Evolutionary conservation across 2,888 invertebrate genomes (phyloP).

Genomic region (Philopedon plagiatum): DNA sequence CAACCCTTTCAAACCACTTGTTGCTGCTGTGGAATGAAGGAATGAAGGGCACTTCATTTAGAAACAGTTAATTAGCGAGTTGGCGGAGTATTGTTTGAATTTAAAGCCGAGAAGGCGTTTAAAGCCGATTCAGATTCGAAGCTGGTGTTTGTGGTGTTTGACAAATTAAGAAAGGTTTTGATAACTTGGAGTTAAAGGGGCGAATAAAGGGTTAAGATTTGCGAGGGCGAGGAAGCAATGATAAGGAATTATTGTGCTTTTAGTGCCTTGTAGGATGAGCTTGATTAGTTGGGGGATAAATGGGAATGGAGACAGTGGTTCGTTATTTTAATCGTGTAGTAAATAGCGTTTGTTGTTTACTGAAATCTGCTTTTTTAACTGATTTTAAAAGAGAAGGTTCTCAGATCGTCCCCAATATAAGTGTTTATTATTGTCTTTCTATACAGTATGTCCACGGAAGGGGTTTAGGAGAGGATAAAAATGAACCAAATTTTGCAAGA

Average conservation of each 20-base stretch:
- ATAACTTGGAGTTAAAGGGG: constrained; percentile 9
- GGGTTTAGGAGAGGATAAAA: too few relatives aligned
- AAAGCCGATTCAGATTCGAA: constrained; percentile 25
- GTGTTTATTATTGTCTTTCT: too few relatives aligned
- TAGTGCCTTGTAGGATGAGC: constrained; percentile 22
- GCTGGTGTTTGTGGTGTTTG: constrained; percentile 33
- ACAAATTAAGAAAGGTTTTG: constrained; percentile 33
- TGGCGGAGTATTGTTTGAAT: constrained; percentile 33
- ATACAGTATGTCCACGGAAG: too few relatives aligned
- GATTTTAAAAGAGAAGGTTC: background rate
- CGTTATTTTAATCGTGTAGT: too few relatives aligned
- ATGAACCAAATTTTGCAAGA: too few relatives aligned
- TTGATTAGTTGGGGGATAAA: too few relatives aligned
- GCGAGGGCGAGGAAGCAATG: constrained; percentile 6
- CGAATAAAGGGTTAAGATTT: constrained; percentile 13
- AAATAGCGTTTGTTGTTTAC: too few relatives aligned
- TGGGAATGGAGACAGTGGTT: too few relatives aligned
- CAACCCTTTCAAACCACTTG: constrained; percentile 48
- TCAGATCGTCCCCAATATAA: too few relatives aligned
- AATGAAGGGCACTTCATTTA: constrained; percentile 8
- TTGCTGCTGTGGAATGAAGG: constrained; percentile 21
- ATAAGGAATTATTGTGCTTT: constrained; percentile 11
- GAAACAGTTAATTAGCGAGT: constrained; percentile 33
- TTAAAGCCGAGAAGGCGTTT: constrained; percentile 26
- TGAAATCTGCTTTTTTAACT: too few relatives aligned